Conservation (phyloP, 2,113 vertebrate species). For the human region DNA sequence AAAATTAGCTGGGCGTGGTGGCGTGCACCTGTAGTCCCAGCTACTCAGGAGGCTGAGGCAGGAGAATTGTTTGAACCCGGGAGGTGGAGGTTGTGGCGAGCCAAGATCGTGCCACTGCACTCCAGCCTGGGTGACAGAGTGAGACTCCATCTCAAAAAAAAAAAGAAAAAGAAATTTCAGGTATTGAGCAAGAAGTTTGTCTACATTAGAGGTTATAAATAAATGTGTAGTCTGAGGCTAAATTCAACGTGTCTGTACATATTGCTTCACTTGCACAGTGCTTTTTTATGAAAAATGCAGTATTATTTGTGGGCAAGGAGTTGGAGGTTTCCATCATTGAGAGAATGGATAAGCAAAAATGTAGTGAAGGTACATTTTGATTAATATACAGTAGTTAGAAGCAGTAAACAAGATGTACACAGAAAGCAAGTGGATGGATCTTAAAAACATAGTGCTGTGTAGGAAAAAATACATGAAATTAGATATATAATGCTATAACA, state of each 20-base stretch:
- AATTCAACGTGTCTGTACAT: background rate
- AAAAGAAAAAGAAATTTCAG: background rate
- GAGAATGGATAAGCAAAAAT: constrained; percentile 11
- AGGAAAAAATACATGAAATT: background rate
- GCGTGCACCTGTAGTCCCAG: too few species aligned
- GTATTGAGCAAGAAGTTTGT: constrained; percentile 18
- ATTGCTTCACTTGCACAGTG: background rate
- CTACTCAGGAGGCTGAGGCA: too few species aligned
- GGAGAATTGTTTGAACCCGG: too few species aligned
- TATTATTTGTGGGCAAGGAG: background rate
- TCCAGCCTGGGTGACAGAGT: too few species aligned
- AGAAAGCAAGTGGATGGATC: background rate
- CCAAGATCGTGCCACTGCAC: too few species aligned
- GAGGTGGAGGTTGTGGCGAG: too few species aligned
- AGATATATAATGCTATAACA: background rate
- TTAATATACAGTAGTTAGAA: background rate
- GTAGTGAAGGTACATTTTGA: background rate
- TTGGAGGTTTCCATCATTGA: background rate
- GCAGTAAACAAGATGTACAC: background rate
- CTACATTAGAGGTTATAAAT: background rate
- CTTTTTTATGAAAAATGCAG: background rate
- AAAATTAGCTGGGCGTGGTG: too few species aligned
- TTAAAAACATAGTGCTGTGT: background rate
- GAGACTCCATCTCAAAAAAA: too few species aligned
- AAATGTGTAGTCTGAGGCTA: background rate